Percentiles rank a stretch among this genome's conserved stretches.
Evolutionary conservation across 2,888 invertebrate genomes (phyloP).

Genomic region (Drosophila austrosaltans): DNA sequence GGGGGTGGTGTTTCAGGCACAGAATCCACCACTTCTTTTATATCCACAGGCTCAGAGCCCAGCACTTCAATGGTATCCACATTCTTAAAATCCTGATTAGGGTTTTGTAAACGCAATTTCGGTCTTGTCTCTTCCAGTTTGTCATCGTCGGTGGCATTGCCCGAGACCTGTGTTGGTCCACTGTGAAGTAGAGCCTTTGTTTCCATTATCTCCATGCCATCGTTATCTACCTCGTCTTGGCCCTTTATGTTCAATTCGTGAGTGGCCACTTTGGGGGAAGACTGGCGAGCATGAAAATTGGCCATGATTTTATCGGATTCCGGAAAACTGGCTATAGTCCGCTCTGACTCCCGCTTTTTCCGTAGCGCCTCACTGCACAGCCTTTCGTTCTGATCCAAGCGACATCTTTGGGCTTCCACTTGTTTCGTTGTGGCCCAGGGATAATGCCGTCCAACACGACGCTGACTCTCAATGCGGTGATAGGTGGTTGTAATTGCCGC

Average conservation of each 20-base stretch:
- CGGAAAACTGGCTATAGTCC: constrained; percentile 76
- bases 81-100: constrained; percentile 47
- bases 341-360: constrained; percentile 71
- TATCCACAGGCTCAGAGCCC: constrained; percentile 80
- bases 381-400: constrained; percentile 66
- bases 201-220: constrained; percentile 55
- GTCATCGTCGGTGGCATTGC: constrained; percentile 79
- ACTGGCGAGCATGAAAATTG: constrained; percentile 66
- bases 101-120: constrained; percentile 37
- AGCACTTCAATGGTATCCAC: constrained; percentile 68
- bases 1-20: constrained; percentile 85
- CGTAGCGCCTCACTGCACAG: constrained; percentile 66
- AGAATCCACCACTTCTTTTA: constrained; percentile 72
- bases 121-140: constrained; percentile 67
- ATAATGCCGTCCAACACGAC: constrained; percentile 88
- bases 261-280: constrained; percentile 17
- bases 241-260: constrained; percentile 63
- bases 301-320: constrained; percentile 82
- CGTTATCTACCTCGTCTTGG: constrained; percentile 75
- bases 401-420: constrained; percentile 64
- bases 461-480: constrained; percentile 91
- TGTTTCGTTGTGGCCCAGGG: constrained; percentile 87
- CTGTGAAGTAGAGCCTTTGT: constrained; percentile 64
- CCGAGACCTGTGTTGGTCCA: neutral
- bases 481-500: constrained; percentile 89